Conservation (phyloP, 2,113 vertebrate genomes). For the Nipponia nippon region DNA sequence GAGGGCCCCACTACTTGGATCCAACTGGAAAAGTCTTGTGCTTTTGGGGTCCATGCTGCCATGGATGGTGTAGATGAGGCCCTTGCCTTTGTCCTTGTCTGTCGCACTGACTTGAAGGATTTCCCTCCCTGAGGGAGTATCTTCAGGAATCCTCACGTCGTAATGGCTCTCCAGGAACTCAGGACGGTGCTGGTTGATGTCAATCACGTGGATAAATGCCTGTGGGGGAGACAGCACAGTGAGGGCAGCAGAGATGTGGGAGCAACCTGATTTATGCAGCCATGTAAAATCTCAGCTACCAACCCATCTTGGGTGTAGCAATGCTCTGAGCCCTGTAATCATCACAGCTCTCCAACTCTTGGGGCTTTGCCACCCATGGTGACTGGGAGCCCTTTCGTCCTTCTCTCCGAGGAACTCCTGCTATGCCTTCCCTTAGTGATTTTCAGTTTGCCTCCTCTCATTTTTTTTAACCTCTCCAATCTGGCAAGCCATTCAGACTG, state of each 20-base stretch:
- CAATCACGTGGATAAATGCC: slow-evolving; percentile 88
- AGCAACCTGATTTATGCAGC: neutral
- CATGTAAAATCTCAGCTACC: neutral
- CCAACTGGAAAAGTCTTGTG: slow-evolving; percentile 85
- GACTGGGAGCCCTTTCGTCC: neutral
- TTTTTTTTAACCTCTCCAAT: neutral
- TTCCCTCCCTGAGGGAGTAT: slow-evolving; percentile 83
- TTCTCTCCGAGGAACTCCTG: neutral
- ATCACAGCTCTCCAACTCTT: neutral
- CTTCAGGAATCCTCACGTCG: slow-evolving; percentile 82
- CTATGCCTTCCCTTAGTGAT: neutral
- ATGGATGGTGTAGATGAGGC: slow-evolving; percentile 88
- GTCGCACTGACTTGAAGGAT: slow-evolving; percentile 84
- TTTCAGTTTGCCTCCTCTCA: neutral
- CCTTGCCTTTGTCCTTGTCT: slow-evolving; percentile 86
- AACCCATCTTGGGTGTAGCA: accelerated
- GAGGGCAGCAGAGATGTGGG: neutral
- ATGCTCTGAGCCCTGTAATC: neutral
- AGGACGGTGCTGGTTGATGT: slow-evolving; percentile 90
- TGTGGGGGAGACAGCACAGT: slow-evolving; percentile 32
- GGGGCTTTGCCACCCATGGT: neutral
- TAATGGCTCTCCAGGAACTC: slow-evolving; percentile 85
- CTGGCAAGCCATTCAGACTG: neutral
- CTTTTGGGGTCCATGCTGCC: slow-evolving; percentile 83
- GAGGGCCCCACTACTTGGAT: slow-evolving; percentile 85